phyloP scores from a whole-genome alignment of 2,888 invertebrate genomes.

The Auanema freiburgensis region DNA sequence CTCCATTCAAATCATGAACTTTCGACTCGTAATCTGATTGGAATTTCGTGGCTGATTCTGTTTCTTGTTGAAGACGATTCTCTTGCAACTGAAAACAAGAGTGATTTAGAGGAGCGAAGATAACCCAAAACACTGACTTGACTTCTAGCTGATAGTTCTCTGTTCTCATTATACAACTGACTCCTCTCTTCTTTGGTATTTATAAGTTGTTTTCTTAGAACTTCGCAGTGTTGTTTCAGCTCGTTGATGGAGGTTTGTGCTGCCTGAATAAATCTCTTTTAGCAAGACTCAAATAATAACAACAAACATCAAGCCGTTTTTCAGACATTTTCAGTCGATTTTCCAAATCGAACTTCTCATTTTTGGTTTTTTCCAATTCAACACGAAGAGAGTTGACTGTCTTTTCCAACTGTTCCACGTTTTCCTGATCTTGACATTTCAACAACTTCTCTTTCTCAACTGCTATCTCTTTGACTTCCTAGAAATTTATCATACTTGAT shows the following conservation, averaged over 20 bases:
- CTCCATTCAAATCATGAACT: constrained; percentile 10
- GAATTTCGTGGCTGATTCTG: constrained; percentile 13
- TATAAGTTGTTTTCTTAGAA: constrained; percentile 44
- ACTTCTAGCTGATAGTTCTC: constrained; percentile 12
- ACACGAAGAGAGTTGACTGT: constrained; percentile 35
- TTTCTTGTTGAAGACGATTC: constrained; percentile 14
- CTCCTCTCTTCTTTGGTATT: constrained; percentile 42
- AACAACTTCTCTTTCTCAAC: constrained; percentile 21
- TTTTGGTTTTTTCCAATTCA: constrained; percentile 42
- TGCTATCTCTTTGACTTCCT: constrained; percentile 16
- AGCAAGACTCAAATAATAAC: not conserved
- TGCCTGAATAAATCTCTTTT: constrained; percentile 25
- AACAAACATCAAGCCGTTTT: constrained; percentile 38
- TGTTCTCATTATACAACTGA: constrained; percentile 16
- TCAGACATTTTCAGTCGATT: constrained; percentile 48
- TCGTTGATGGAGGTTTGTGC: constrained; percentile 26
- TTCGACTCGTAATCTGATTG: constrained; percentile 13
- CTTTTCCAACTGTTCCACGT: constrained; percentile 37
- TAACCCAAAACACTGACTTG: constrained; percentile 7
- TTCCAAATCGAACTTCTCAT: constrained; percentile 43
- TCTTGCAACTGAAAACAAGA: constrained; percentile 15
- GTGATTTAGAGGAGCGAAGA: not conserved
- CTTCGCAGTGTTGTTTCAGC: constrained; percentile 44
- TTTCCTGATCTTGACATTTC: constrained; percentile 26
- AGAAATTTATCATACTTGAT: not conserved